Conservation (phyloP, 1,140 invertebrate species). For the Amyelois transitella region DNA sequence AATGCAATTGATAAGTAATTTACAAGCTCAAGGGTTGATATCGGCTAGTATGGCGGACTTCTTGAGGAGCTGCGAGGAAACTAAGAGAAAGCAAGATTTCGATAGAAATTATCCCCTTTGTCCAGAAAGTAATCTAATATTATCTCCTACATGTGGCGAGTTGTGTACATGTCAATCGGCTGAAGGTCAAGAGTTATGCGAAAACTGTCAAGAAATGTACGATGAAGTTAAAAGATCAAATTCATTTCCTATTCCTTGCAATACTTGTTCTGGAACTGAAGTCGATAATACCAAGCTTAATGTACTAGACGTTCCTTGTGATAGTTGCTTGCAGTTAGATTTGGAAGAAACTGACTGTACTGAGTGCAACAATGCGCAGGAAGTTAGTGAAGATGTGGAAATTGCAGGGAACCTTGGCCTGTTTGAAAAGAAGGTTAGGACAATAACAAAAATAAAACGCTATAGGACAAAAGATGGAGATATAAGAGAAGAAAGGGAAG, state of each 20-base stretch:
- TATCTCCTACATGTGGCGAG: constrained; percentile 6
- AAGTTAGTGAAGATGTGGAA: background rate
- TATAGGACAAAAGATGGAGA: constrained; percentile 32
- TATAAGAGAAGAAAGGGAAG: constrained; percentile 29
- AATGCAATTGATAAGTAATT: constrained; percentile 10
- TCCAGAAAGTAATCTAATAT: background rate
- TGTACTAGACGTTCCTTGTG: background rate
- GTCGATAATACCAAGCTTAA: background rate
- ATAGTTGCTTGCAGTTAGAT: background rate
- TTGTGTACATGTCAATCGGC: constrained; percentile 12
- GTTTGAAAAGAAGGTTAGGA: constrained; percentile 30
- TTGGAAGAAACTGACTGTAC: background rate
- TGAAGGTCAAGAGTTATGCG: constrained; percentile 7
- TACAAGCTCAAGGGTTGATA: constrained; percentile 8
- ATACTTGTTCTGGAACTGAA: background rate
- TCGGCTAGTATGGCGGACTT: constrained; percentile 13
- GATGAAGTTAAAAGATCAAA: background rate
- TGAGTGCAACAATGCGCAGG: background rate
- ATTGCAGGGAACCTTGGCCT: constrained; percentile 22
- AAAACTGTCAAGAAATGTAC: constrained; percentile 9
- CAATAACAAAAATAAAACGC: constrained; percentile 30
- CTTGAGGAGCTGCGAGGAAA: constrained; percentile 8
- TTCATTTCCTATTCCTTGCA: background rate
- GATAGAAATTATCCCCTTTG: background rate
- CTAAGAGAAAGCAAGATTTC: background rate